phyloP scores from a whole-genome alignment of 2,888 invertebrate genomes.

The Scaptomyza cyrtandrae region DNA sequence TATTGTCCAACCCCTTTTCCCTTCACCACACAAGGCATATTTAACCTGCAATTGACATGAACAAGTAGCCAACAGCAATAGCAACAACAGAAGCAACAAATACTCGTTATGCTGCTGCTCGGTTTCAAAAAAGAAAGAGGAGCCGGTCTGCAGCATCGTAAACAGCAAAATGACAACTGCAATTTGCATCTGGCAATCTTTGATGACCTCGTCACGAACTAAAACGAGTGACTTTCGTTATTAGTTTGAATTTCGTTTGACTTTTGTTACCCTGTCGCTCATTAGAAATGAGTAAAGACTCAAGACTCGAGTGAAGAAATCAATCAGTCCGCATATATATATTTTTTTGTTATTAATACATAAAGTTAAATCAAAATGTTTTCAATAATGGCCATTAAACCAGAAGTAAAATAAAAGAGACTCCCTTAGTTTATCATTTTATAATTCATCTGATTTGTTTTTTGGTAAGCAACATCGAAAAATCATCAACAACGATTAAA shows the following conservation, averaged over 20 bases:
- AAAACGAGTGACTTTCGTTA: conserved; percentile 75
- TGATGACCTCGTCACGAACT: conserved; percentile 82
- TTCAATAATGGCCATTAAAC: no score
- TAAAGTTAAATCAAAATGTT: no score
- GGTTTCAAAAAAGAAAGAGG: conserved; percentile 29
- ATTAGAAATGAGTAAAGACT: background rate
- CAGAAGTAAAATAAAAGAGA: background rate
- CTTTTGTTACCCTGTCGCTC: conserved; percentile 21
- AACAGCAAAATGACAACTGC: conserved; percentile 54
- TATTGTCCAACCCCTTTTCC: background rate
- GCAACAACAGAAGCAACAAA: conserved; percentile 26
- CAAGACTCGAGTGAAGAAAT: background rate
- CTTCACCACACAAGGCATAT: conserved; percentile 16
- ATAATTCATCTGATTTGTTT: conserved; percentile 8
- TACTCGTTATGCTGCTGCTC: conserved; percentile 19
- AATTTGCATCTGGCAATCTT: conserved; percentile 71
- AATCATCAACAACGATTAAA: background rate
- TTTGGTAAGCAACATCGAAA: conserved; percentile 19
- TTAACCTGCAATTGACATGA: conserved; percentile 64
- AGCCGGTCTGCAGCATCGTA: conserved; percentile 3
- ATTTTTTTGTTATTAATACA: background rate
- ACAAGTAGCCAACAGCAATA: conserved; percentile 53
- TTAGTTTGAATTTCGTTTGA: conserved; percentile 70
- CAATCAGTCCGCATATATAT: background rate
- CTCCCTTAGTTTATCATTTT: conserved; percentile 6